Conservation (phyloP, 2,113 vertebrate genomes). For the Eidolon helvum region DNA sequence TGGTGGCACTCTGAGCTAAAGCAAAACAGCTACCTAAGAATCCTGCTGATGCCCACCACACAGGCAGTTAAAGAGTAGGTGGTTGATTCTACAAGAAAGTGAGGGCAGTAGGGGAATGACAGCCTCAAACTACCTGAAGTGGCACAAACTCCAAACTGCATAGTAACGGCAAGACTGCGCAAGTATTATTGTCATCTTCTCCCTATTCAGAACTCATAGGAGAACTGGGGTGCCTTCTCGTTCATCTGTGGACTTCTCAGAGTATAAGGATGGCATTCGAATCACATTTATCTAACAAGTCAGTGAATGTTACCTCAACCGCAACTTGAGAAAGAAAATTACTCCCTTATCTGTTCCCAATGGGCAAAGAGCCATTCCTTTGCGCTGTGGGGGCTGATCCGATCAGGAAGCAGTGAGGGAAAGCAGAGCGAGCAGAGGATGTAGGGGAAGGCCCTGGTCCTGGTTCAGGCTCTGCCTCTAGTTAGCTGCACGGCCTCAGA, state of each 20-base stretch:
- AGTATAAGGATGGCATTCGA: not conserved
- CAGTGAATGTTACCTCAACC: not conserved
- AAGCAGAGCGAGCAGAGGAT: not conserved
- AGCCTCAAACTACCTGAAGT: not conserved
- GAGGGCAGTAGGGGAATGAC: rapidly evolving
- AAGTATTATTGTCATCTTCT: not conserved
- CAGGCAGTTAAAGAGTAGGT: not conserved
- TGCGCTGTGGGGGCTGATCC: not conserved
- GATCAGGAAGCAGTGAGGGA: not conserved
- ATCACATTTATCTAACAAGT: not conserved
- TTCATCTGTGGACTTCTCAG: not conserved
- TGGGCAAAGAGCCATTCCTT: not conserved
- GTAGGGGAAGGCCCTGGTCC: not conserved
- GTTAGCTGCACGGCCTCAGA: not conserved
- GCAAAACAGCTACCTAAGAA: not conserved
- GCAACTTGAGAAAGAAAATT: not conserved
- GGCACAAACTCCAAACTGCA: not conserved
- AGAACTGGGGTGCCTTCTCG: not conserved
- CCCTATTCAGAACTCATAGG: not conserved
- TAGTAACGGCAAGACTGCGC: not conserved
- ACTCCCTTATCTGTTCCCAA: not conserved
- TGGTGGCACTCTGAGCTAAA: not conserved
- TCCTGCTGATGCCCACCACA: not conserved
- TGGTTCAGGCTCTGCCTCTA: not conserved
- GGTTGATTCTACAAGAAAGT: not conserved